Evolutionary conservation across 1,140 invertebrate species (phyloP).

Genomic region (Steinernema khuongi): DNA sequence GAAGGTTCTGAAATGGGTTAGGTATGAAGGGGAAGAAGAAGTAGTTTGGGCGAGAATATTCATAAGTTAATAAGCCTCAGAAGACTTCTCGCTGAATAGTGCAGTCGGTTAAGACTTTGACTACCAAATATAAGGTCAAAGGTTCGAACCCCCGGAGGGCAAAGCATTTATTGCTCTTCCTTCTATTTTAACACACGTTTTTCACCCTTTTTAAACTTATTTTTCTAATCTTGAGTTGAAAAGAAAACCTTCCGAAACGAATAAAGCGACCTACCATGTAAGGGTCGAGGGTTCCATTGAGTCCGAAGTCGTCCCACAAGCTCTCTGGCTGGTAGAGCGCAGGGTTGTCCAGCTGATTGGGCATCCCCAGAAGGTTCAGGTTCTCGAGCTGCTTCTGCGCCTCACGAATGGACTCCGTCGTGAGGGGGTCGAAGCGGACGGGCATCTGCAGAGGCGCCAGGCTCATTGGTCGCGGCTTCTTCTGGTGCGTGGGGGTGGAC

Average conservation of each 20-base stretch:
- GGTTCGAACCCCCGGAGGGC: too few relatives aligned
- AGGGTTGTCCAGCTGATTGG: neutral
- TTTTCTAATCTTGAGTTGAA: too few relatives aligned
- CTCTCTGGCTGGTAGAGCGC: neutral
- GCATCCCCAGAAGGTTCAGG: neutral
- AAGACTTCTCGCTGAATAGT: too few relatives aligned
- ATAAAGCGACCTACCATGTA: neutral
- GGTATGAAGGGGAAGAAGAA: too few relatives aligned
- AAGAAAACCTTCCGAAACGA: neutral
- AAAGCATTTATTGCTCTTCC: too few relatives aligned
- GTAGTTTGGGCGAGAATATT: too few relatives aligned
- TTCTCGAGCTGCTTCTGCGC: neutral
- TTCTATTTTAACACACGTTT: too few relatives aligned
- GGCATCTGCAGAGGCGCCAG: neutral
- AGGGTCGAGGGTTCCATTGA: neutral
- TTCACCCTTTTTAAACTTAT: too few relatives aligned
- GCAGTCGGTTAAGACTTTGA: too few relatives aligned
- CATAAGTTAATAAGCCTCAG: too few relatives aligned
- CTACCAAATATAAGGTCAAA: too few relatives aligned
- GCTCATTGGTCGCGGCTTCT: neutral
- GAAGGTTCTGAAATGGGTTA: too few relatives aligned
- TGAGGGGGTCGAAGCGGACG: neutral
- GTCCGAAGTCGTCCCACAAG: neutral
- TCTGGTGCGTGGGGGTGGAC: slow-evolving; percentile 2
- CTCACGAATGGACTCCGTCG: neutral